A percentile compares a stretch with the other conserved stretches of the same genome.
These are phyloP conservation scores for Trachymyrmex cornetzi DNA, from an alignment of 1,140 invertebrate genomes.

Conservation along the genomic window DNA sequence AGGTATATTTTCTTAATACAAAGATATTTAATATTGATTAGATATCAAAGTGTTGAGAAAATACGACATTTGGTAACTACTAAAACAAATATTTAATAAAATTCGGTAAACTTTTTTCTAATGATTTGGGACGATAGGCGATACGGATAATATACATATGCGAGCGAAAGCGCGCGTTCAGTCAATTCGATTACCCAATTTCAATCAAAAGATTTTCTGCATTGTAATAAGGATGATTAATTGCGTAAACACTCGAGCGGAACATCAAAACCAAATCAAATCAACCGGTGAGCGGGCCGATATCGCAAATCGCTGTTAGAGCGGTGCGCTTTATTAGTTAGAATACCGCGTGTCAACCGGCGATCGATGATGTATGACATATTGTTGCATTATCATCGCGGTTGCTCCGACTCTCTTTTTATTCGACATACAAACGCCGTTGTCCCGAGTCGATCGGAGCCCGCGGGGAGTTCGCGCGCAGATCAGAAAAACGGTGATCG, in stretches of 20 bases:
- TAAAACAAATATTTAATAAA: too few relatives aligned
- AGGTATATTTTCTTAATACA: too few relatives aligned
- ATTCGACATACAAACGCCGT: conserved; percentile 33
- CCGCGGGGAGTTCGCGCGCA: not conserved
- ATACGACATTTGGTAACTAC: too few relatives aligned
- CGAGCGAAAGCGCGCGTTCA: conserved; percentile 29
- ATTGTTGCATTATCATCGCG: conserved; percentile 62
- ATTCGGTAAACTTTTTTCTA: not conserved
- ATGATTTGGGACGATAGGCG: not conserved
- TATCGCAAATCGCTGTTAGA: conserved; percentile 56
- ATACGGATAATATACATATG: not conserved
- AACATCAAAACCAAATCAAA: conserved; percentile 50
- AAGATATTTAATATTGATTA: too few relatives aligned
- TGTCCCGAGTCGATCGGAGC: conserved; percentile 5
- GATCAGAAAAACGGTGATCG: conserved; percentile 52
- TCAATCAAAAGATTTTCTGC: conserved; percentile 43
- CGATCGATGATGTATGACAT: conserved; percentile 59
- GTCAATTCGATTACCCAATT: conserved; percentile 53
- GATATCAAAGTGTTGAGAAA: too few relatives aligned
- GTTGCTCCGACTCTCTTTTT: conserved; percentile 41
- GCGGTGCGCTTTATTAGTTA: conserved; percentile 37
- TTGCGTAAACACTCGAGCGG: conserved; percentile 49
- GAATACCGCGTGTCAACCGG: conserved; percentile 29
- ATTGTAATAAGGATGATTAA: conserved; percentile 58
- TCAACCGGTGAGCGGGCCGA: conserved; percentile 8